Base-by-base conservation (phyloP, 2,888 invertebrate species). In the Lochmaea capreae region DNA sequence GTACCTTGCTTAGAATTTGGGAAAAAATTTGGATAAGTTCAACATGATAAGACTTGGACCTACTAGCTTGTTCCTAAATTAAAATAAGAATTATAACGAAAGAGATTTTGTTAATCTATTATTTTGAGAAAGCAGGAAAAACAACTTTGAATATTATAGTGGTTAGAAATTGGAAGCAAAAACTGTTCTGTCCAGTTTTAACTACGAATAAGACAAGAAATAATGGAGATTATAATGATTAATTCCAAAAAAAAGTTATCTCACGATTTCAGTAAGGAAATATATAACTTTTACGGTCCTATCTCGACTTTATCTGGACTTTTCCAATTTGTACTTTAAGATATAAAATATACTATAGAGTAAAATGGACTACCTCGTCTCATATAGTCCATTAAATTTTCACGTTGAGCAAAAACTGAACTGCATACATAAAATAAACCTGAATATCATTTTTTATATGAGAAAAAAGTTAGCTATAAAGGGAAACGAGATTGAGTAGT, bases 301-400 rank as follows among this genome's bases (percentile, higher is more conserved):
- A 69, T 69, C 39, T 18, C 22, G 69, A 68, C 46, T 58, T 69
- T 69, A 62, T 69, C 62, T 52, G n/a, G 49, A 39, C 61, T 26
- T 61, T 69, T 61, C 62, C 69, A 69, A 69, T 69, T 69, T 62
- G 52, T 69, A 69, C 69, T 52, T 69, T 39, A 26, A 11, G 49
- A 52, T 69, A 67, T 67, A 68, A 68, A 68, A 68, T 68, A 46
- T 22, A 61, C 59, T 61, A 33, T 33, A 33, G 6, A 68, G 54
- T 67, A 59, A 66, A 66, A 66, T 49, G 54, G 42, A 14, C 43
- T 57, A 42, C 42, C 12, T 61, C 39, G 52, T 52, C 49, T 16
- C 33, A 61, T 62, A 46, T 16, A 61, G 52, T 62, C 18, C 42
- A 42, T 62, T 62, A 42, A 62, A 62, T 1, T 9, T 42, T 5